Evolutionary conservation across 2,888 invertebrate genomes (phyloP).

Genomic region (Ephialtes manifestator): DNA sequence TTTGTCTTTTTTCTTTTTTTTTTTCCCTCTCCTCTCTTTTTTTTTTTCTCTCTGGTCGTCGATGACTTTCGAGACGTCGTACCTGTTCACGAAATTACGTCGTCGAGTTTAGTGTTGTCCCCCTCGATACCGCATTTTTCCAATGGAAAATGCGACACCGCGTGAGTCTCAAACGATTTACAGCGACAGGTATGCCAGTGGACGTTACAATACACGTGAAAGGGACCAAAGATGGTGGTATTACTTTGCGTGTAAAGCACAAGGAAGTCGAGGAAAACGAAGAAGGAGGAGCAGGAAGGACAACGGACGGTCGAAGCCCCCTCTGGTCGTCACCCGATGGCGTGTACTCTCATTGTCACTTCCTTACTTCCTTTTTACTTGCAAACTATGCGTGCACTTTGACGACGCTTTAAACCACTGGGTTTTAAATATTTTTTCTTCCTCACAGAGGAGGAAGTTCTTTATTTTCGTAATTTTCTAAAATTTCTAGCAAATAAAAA

Average conservation of each 20-base stretch:
- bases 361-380: background rate
- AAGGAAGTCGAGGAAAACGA: background rate
- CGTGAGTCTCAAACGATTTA: background rate
- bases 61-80: constrained; percentile 62
- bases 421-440: background rate
- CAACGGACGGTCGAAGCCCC: constrained; percentile 30
- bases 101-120: no score
- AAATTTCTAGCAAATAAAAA: no score
- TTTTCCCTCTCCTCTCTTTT: background rate
- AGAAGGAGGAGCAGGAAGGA: constrained; percentile 20
- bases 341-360: constrained; percentile 48
- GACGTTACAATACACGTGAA: background rate
- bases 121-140: constrained; percentile 41
- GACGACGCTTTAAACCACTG: background rate
- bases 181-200: constrained; percentile 4
- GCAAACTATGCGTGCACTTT: background rate
- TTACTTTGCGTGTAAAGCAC: background rate
- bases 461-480: no score
- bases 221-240: background rate
- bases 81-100: constrained; percentile 52
- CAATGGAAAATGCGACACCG: constrained; percentile 34
- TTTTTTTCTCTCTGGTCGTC: no score
- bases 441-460: background rate
- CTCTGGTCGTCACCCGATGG: constrained; percentile 10
- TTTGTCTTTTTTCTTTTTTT: background rate